These are phyloP conservation scores for Nomada fucata DNA, from an alignment of 2,888 invertebrate genomes.

Conservation along the genomic window DNA sequence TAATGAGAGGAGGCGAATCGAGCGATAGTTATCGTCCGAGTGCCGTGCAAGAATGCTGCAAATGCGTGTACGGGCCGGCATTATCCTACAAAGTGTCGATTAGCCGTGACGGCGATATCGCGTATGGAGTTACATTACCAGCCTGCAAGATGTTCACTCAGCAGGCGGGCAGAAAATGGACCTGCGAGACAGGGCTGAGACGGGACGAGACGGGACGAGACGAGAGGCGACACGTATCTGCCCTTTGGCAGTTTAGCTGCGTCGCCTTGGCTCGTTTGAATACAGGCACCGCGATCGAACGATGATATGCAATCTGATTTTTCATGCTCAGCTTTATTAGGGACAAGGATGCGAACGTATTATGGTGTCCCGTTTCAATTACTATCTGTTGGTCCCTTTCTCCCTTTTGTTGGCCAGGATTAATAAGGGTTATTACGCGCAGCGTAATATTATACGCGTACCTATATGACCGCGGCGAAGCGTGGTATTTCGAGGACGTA, in stretches of 20 bases:
- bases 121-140: constrained; percentile 57
- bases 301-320: constrained; percentile 57
- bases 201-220: constrained; percentile 5
- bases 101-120: constrained; percentile 66
- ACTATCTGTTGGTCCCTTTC: constrained; percentile 43
- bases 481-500: constrained; percentile 8
- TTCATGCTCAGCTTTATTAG: constrained; percentile 45
- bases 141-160: constrained; percentile 55
- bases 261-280: constrained; percentile 28
- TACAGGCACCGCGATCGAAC: constrained; percentile 40
- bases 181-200: constrained; percentile 23
- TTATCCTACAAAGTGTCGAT: constrained; percentile 74
- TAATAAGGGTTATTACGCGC: constrained; percentile 41
- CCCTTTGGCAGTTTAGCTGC: constrained; percentile 38
- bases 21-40: constrained; percentile 57
- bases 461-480: background rate
- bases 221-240: constrained; percentile 47
- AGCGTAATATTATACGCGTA: constrained; percentile 18
- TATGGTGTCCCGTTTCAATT: constrained; percentile 63
- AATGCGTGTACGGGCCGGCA: constrained; percentile 47
- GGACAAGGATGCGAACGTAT: constrained; percentile 36
- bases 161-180: constrained; percentile 48
- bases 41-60: constrained; percentile 41
- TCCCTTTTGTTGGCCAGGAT: constrained; percentile 22
- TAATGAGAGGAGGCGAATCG: constrained; percentile 48